These are phyloP conservation scores for Sinocyclocheilus maitianheensis DNA, from an alignment of 2,113 vertebrate species.

Conservation along the genomic window DNA sequence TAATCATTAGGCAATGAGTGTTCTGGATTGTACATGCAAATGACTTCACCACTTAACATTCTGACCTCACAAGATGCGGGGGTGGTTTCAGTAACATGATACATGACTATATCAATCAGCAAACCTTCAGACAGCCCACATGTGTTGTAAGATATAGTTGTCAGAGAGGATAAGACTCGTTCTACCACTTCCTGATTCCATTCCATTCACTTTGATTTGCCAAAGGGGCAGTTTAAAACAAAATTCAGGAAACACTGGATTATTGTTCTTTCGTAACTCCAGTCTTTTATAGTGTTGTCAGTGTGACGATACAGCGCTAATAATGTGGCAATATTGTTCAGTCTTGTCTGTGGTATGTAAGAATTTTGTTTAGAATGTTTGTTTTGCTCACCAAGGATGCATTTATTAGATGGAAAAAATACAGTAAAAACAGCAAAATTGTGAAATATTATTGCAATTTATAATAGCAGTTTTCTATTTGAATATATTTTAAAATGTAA, in stretches of 20 bases:
- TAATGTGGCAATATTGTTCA: slow-evolving; percentile 5
- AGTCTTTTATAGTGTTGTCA: background rate
- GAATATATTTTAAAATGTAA: too few relatives aligned
- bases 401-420: background rate
- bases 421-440: background rate
- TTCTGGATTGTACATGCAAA: background rate
- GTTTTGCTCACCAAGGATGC: background rate
- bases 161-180: background rate
- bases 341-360: background rate
- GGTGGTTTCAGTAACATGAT: background rate
- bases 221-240: background rate
- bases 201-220: background rate
- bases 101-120: background rate
- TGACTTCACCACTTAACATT: background rate
- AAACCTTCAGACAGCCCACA: background rate
- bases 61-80: background rate
- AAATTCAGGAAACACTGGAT: background rate
- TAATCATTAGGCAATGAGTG: background rate
- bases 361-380: background rate
- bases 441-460: background rate
- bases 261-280: background rate
- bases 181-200: background rate
- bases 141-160: background rate
- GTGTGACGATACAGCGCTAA: too few relatives aligned
- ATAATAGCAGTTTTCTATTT: background rate